Percentiles rank a stretch among this genome's conserved stretches.
These are phyloP conservation scores for Gadus chalcogrammus DNA, from an alignment of 2,113 vertebrate species.

Conservation along the genomic window DNA sequence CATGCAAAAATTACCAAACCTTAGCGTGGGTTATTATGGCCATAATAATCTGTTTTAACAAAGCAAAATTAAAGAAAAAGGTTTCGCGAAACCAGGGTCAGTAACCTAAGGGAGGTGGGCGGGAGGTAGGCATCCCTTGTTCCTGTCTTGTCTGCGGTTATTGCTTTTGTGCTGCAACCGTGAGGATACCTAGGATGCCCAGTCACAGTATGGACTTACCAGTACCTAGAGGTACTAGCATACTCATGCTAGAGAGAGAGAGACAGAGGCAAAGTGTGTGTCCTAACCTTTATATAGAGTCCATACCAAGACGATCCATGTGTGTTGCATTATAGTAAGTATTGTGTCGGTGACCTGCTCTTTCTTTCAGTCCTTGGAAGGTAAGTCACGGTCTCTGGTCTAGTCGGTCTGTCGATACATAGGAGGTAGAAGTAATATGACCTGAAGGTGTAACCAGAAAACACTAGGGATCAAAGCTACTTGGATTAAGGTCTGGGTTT, in stretches of 20 bases:
- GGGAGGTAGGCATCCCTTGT: conserved; percentile 57
- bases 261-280: conserved; percentile 19
- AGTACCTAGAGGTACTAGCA: conserved; percentile 81
- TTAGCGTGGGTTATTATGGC: conserved; percentile 42
- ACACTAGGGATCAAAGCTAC: neutral
- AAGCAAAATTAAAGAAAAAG: too few species aligned
- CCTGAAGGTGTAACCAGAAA: neutral
- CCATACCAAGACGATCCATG: conserved; percentile 20
- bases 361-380: conserved; percentile 53
- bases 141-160: conserved; percentile 82
- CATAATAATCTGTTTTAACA: neutral
- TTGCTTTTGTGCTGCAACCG: conserved; percentile 78
- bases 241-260: conserved; percentile 62
- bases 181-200: conserved; percentile 71
- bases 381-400: conserved; percentile 58
- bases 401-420: neutral
- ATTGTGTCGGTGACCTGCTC: conserved; percentile 46
- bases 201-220: conserved; percentile 84
- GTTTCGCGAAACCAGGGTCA: conserved; percentile 33
- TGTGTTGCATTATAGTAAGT: conserved; percentile 60
- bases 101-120: conserved; percentile 53
- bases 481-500: too few species aligned
- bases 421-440: neutral
- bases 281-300: conserved; percentile 24
- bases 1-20: conserved; percentile 73